phyloP scores from a whole-genome alignment of 1,140 invertebrate species.

The Orchesella cincta region DNA sequence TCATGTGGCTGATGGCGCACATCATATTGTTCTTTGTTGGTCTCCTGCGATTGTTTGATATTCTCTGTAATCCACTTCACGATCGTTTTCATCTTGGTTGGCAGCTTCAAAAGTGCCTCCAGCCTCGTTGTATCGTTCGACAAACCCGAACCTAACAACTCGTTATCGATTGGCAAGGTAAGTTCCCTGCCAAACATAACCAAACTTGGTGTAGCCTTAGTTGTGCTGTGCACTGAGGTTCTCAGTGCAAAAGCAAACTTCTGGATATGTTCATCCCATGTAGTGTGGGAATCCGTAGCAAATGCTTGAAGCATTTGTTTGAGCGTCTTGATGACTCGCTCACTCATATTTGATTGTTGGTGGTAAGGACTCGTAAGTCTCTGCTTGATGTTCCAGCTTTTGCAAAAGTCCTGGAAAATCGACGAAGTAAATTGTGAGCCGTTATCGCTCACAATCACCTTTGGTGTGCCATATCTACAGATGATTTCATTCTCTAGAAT shows the following conservation, averaged over 20 bases:
- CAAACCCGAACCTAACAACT: neutral
- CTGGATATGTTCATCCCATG: constrained; percentile 54
- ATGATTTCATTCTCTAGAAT: constrained; percentile 7
- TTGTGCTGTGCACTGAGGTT: constrained; percentile 54
- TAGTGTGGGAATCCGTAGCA: constrained; percentile 39
- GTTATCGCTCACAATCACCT: neutral
- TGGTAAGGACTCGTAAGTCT: constrained; percentile 47
- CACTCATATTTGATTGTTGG: constrained; percentile 27
- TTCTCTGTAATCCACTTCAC: neutral
- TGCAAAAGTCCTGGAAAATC: neutral
- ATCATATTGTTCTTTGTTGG: neutral
- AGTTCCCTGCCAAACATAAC: constrained; percentile 56
- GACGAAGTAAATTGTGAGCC: neutral
- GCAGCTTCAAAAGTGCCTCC: neutral
- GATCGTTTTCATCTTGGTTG: neutral
- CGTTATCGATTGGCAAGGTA: constrained; percentile 31
- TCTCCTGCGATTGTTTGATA: neutral
- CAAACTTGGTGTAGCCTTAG: constrained; percentile 54
- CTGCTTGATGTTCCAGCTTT: neutral
- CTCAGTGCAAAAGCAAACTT: constrained; percentile 57
- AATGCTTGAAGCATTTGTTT: constrained; percentile 46
- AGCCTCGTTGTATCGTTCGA: neutral
- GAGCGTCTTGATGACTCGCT: constrained; percentile 42
- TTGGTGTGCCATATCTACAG: neutral
- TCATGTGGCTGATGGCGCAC: neutral